Evolutionary conservation across 2,113 vertebrate genomes (phyloP).

Genomic region (Sardina pilchardus): DNA sequence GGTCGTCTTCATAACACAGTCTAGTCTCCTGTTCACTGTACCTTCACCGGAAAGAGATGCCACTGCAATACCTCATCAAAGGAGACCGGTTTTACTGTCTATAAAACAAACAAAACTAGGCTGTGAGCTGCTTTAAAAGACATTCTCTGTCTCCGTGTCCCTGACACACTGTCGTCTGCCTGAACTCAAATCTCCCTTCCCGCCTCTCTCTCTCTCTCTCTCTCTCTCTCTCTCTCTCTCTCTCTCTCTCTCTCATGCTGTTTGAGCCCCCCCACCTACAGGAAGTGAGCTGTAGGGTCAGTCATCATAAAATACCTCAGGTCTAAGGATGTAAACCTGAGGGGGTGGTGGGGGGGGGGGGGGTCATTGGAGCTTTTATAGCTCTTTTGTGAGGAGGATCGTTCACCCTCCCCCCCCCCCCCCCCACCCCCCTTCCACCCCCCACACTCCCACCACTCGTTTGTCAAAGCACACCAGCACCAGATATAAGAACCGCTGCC

Average conservation of each 20-base stretch:
- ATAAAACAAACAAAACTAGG: not conserved
- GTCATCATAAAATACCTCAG: conserved; percentile 32
- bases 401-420: not conserved
- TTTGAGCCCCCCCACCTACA: conserved; percentile 11
- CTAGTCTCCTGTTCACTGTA: not conserved
- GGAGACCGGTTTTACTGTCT: not conserved
- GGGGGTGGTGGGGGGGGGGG: not conserved
- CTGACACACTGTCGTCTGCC: not conserved
- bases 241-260: not conserved
- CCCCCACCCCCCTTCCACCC: too few relatives aligned
- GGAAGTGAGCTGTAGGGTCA: conserved; percentile 10
- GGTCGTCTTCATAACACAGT: not conserved
- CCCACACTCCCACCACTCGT: conserved; percentile 16
- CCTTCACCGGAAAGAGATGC: not conserved
- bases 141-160: not conserved
- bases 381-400: conserved; percentile 37
- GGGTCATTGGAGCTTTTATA: conserved; percentile 46
- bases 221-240: too few relatives aligned
- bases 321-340: conserved; percentile 38
- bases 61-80: not conserved
- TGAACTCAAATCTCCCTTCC: not conserved
- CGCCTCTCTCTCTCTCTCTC: not conserved
- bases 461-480: conserved; percentile 47
- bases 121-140: not conserved
- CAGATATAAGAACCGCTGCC: conserved; percentile 42